Evolutionary conservation across 2,797 vertebrate genomes (phyloP), one percentile per base, ranked within the genome.

Genomic region (Channallabes apus): DNA sequence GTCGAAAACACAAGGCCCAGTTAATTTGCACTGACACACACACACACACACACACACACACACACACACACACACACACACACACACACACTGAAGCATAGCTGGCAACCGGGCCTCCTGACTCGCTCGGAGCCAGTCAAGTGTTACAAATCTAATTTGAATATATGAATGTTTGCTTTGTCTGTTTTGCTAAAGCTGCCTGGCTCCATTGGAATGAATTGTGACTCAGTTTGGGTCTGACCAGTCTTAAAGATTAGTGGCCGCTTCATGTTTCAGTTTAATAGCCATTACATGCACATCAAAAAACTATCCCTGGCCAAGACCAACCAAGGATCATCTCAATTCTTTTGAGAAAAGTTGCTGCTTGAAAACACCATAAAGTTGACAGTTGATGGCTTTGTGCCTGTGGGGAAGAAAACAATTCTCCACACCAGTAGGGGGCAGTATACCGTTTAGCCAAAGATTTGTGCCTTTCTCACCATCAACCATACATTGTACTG

Each of bases 91-190:
- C 59, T 82, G 76, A 87, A 83, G 84, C 82, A 59, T 85, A 87
- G 84, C 83, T 76, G 84, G 86, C 88, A 90, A 89, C 88, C 85
- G 83, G 80, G 83, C 83, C 82, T 89, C 82, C 88, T 87, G 86
- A 88, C 90, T 89, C 83, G n/a, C 88, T 73, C 83, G 84, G 88
- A 94, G 84, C 91, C 94, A 95, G 91, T 95, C 92, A 93, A 95
- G 94, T 95, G 95, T 95, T 94, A 92, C 94, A 94, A 94, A 95
- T 93, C 94, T 93, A 93, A 95, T 95, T 95, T 96, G 95, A 96
- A 96, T 96, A 95, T 94, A 95, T 94, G 93, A 96, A 94, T 95
- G 93, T 94, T 94, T 93, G 83, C 93, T 94, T 93, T 93, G 93
- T 94, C 93, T 93, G 78, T 94, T 94, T 92, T 89, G 89, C 81